Evolutionary conservation across 2,113 vertebrate genomes (phyloP).

Genomic region (Corvus cornix): DNA sequence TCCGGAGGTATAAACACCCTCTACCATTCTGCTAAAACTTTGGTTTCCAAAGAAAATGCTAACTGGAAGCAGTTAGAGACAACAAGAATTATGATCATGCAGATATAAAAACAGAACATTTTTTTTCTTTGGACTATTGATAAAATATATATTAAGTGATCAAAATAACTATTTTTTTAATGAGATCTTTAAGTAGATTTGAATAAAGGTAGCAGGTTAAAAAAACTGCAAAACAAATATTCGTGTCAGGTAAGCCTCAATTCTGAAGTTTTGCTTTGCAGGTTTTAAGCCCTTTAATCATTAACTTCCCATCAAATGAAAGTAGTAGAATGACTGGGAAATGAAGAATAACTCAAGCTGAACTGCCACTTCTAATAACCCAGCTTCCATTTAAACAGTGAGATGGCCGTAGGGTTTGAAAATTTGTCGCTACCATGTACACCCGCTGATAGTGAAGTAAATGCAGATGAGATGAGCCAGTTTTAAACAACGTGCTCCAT

Average conservation of each 20-base stretch:
- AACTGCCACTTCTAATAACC: slow-evolving; percentile 57
- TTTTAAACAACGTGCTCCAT: neutral
- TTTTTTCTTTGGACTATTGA: neutral
- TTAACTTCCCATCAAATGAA: slow-evolving; percentile 9
- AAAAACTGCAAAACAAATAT: neutral
- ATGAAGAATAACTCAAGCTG: slow-evolving; percentile 22
- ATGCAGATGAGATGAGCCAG: neutral
- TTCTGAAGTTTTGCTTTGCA: neutral
- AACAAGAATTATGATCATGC: neutral
- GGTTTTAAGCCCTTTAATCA: neutral
- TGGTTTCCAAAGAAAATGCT: neutral
- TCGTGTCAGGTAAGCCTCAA: neutral
- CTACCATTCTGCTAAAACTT: neutral
- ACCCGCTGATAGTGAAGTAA: neutral
- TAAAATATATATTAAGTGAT: neutral
- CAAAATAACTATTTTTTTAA: neutral
- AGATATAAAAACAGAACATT: neutral
- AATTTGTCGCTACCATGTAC: slow-evolving; percentile 36
- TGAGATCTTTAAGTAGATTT: neutral
- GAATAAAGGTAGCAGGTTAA: neutral
- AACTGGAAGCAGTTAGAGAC: neutral
- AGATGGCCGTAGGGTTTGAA: neutral
- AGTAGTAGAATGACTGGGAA: slow-evolving; percentile 1
- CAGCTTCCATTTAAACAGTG: slow-evolving; percentile 12
- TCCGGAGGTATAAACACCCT: neutral